Conservation (phyloP, 2,113 vertebrate species). For the Myotis davidii region DNA sequence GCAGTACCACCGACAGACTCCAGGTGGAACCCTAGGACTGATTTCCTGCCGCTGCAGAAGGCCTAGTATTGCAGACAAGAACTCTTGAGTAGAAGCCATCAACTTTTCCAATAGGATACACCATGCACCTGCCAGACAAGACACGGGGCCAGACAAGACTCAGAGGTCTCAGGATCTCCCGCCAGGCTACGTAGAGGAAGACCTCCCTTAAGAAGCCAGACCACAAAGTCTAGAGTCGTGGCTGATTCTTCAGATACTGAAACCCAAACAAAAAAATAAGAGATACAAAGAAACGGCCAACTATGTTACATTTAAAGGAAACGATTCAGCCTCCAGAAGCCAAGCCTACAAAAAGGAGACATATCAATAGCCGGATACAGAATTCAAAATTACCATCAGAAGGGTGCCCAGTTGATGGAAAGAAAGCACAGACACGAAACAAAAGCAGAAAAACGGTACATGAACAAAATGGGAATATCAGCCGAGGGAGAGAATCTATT, state of each 20-base stretch:
- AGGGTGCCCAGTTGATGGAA: neutral
- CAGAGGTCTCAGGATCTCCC: neutral
- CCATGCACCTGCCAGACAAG: neutral
- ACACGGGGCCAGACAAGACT: neutral
- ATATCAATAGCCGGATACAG: neutral
- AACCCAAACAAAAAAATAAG: neutral
- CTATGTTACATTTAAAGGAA: neutral
- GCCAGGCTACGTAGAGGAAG: neutral
- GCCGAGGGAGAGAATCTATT: neutral
- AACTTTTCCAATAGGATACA: neutral
- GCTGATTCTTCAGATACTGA: neutral
- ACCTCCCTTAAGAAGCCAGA: neutral
- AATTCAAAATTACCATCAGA: neutral
- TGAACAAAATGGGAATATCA: neutral
- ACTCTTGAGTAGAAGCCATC: neutral
- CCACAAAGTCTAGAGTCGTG: neutral
- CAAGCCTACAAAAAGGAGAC: neutral
- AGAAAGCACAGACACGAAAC: neutral
- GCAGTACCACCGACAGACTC: neutral
- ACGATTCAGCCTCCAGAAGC: neutral
- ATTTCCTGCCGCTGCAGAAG: neutral
- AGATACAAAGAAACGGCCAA: neutral
- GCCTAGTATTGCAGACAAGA: neutral
- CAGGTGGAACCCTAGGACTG: neutral
- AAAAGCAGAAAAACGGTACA: neutral